Evolutionary conservation across 2,888 invertebrate species (phyloP).

Genomic region (Sphaerophoria rueppellii): DNA sequence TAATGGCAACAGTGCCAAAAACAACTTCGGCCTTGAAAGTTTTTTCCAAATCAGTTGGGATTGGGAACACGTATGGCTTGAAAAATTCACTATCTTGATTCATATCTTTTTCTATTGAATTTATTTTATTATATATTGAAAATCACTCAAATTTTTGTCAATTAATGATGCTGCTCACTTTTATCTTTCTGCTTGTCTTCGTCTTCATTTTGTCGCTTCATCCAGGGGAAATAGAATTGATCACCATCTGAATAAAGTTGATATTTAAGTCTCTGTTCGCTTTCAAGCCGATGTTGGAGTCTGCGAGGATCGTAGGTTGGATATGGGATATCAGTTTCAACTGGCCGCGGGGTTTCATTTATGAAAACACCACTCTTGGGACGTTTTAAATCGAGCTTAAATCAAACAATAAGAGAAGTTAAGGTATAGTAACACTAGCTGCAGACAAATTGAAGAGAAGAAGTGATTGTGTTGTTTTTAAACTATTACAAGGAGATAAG

Average conservation of each 20-base stretch:
- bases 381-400: conserved; percentile 78
- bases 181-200: not conserved
- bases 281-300: conserved; percentile 78
- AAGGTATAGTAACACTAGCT: not conserved
- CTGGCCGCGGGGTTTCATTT: conserved; percentile 78
- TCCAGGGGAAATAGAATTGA: conserved; percentile 41
- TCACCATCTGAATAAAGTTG: conserved; percentile 75
- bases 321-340: conserved; percentile 76
- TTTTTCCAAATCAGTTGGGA: conserved; percentile 79
- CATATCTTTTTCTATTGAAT: conserved; percentile 7
- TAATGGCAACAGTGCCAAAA: conserved; percentile 76
- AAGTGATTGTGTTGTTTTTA: too few species aligned
- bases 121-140: not conserved
- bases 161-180: not conserved
- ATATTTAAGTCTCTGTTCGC: conserved; percentile 75
- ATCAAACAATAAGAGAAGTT: not conserved
- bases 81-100: conserved; percentile 22
- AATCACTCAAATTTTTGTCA: not conserved
- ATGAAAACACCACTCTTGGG: conserved; percentile 80
- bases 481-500: too few species aligned
- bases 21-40: conserved; percentile 77
- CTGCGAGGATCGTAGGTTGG: conserved; percentile 79
- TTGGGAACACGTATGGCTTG: conserved; percentile 60
- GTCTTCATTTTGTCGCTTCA: not conserved
- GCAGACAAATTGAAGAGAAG: too few species aligned